Evolutionary conservation across 2,113 vertebrate genomes (phyloP), one percentile per base, ranked within the genome.

Genomic region (Amia ocellicauda): DNA sequence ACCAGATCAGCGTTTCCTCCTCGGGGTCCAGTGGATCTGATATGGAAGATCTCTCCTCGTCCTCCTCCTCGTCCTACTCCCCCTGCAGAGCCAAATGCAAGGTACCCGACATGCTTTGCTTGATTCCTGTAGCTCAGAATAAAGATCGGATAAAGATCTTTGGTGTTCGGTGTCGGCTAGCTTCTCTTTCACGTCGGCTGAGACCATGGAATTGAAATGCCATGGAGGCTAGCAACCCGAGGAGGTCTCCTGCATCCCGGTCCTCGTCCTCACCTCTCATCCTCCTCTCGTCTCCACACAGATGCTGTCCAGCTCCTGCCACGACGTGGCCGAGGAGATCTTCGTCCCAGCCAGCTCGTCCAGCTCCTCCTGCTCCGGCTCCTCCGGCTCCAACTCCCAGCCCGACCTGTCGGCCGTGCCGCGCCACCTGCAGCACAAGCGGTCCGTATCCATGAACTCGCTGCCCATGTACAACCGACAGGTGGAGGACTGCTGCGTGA

Each of bases 11-110:
- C 9, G 70, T 88, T 22, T 87, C 88, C 0, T 90, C 88, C 0
- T 86, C 85, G 13, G 80, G 89, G 10, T 90, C 88, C 71, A 84
- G 84, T 61, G 62, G 85, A 31, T 89, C 85, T 7, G 87, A 89
- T 58, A 78, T 83, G 62, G 91, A 91, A 28, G 89, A 90, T 14
- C 70, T 85, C 43, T 58, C 70, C 17, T 52, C 23, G 22, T 77
- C 80, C 13, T 78, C 76, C 63, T 66, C 74, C 2, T 74, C 67
- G 1, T 74, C 75, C 1, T 71, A 36, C 31, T 36, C 31, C 31
- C 31, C 31, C 11, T 36, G 5, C n/a, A 2, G 5, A 7, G 24
- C 4, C 29, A 28, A 28, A 22, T 17, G 7, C 54, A 17, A 28
- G 24, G 31, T 36, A 36, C 31, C 31, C 5, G 11, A 36, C 31